Base-by-base conservation (phyloP, 2,113 vertebrate genomes). In the Irena cyanogastra region DNA sequence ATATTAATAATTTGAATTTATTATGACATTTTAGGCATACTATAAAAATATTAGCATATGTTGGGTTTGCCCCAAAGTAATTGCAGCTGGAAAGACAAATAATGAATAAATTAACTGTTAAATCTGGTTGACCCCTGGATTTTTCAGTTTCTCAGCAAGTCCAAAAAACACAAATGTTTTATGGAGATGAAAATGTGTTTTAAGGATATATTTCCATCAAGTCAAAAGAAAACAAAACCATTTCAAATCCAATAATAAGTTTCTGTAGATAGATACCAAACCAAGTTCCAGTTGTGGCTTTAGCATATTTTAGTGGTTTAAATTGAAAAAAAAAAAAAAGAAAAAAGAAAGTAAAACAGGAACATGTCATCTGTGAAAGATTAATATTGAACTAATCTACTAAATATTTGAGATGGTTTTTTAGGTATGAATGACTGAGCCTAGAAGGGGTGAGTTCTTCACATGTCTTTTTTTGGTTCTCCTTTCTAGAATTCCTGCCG, bases 1-100 rank as follows among this genome's bases (percentile, higher is more conserved):
- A 74, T 80, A 80, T 85, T 94, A 94, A 90, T 80, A 91, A 88
- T 72, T 76, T 77, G 30, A 63, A 90, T 91, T 61, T 90, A 90
- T 93, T 74, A 56, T 70, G 54, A 65, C 54, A 52, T 75, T 81
- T 87, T 68, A 65, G 35, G 22, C 66, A 54, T 69, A 28, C 6
- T 70, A 60, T 88, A 90, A 93, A 83, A 52, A 64, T 45, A 85
- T 49, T 54, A 71, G 69, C 83, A 80, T 80, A 77, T 10, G 15
- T 35, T 41, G 27, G 63, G 27, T 86, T 95, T 94, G 33, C 63
- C 84, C 54, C 82, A 72, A 77, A 88, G 37, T 70, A 76, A 45
- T 74, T 95, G 57, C 64, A 88, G 54, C 56, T 93, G 68, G 63
- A 92, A 95, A 92, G 87, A 88, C 16, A 93, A 83, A 87, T 47